These are phyloP conservation scores for Theretra japonica DNA, from an alignment of 2,888 invertebrate genomes.

Conservation along the genomic window DNA sequence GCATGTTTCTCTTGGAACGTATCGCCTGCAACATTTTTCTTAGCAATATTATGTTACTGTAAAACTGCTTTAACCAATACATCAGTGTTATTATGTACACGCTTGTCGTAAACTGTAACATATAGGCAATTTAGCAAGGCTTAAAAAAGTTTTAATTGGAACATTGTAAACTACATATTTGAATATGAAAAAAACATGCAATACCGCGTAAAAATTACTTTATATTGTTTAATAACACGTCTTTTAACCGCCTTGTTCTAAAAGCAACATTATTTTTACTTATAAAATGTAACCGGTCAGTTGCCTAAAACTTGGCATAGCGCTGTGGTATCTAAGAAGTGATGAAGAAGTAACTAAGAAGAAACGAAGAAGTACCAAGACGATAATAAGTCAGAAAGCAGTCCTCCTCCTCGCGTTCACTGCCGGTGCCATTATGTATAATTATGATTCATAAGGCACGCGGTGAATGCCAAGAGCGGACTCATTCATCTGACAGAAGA, in stretches of 20 bases:
- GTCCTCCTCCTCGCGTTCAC: slow-evolving; percentile 97
- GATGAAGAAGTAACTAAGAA: slow-evolving; percentile 3
- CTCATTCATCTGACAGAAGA: slow-evolving; percentile 66
- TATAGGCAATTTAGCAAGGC: neutral
- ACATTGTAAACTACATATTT: slow-evolving; percentile 2
- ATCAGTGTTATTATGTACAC: no score
- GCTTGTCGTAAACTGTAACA: neutral
- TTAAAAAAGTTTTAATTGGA: neutral
- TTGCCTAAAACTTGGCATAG: neutral
- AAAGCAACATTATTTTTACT: no score
- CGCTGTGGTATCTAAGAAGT: neutral
- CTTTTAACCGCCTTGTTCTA: neutral
- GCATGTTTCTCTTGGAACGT: neutral
- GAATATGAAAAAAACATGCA: neutral
- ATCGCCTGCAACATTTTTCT: neutral
- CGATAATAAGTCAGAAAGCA: slow-evolving; percentile 53
- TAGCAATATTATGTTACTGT: neutral
- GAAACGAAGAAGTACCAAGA: slow-evolving; percentile 35
- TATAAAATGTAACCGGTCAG: neutral
- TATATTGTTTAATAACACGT: neutral
- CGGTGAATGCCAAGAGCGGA: slow-evolving; percentile 99
- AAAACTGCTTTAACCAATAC: neutral
- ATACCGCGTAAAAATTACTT: neutral
- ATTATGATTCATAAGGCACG: slow-evolving; percentile 97
- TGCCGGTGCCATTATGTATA: slow-evolving; percentile 96